A percentile compares a stretch with the other conserved stretches of the same genome.
phyloP scores from a whole-genome alignment of 1,140 invertebrate species.

The Trypoxylus dichotomus region DNA sequence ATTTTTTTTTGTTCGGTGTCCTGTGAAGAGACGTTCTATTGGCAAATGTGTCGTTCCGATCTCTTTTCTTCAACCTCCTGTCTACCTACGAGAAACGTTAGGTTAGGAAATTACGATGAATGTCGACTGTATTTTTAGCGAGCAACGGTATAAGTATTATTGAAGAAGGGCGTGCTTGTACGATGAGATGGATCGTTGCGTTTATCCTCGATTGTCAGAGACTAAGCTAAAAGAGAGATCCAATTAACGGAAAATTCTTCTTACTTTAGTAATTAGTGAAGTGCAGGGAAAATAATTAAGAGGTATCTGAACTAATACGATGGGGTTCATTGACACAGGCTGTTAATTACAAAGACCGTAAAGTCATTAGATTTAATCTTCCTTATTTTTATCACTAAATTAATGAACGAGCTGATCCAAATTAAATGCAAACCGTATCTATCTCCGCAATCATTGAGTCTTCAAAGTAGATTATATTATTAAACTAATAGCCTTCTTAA shows the following conservation, averaged over 20 bases:
- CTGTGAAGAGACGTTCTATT: not conserved
- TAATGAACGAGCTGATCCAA: no score
- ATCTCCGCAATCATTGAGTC: no score
- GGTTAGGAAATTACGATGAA: slow-evolving; percentile 10
- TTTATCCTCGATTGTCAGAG: not conserved
- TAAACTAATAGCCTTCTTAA: no score
- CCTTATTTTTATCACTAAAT: no score
- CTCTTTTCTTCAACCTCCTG: not conserved
- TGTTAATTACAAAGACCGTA: no score
- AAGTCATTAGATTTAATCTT: no score
- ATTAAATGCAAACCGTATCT: no score
- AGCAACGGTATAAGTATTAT: not conserved
- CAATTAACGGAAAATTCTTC: not conserved
- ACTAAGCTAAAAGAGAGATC: not conserved
- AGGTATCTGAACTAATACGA: not conserved
- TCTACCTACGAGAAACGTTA: not conserved
- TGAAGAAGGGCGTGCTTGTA: not conserved
- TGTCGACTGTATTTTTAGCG: not conserved
- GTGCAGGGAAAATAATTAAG: not conserved
- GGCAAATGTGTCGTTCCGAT: not conserved
- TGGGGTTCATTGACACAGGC: not conserved
- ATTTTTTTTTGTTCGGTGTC: not conserved
- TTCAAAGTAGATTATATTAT: no score
- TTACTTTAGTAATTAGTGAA: not conserved
- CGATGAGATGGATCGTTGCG: not conserved